Percentiles rank a stretch among this genome's conserved stretches.
phyloP scores from a whole-genome alignment of 2,888 invertebrate genomes.

The Drosophila anceps region DNA sequence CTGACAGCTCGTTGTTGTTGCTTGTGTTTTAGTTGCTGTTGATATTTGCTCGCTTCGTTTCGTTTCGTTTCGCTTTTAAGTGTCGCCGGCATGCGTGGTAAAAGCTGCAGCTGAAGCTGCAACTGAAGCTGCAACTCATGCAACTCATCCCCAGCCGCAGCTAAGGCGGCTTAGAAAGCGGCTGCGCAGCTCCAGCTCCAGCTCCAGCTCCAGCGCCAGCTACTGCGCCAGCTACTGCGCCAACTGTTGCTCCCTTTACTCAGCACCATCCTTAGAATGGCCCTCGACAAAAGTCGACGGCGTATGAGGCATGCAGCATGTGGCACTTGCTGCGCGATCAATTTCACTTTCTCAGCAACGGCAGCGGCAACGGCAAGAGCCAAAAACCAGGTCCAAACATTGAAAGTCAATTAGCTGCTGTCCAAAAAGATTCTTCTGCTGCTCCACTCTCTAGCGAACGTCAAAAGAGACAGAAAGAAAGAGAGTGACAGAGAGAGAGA shows the following conservation, averaged over 20 bases:
- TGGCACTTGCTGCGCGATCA: conserved; percentile 62
- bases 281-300: conserved; percentile 14
- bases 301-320: conserved; percentile 20
- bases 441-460: conserved; percentile 12
- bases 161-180: conserved; percentile 69
- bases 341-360: conserved; percentile 73
- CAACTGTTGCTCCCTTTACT: neutral
- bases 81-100: conserved; percentile 63
- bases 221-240: neutral
- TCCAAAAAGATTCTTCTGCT: conserved; percentile 67
- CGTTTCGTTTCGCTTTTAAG: conserved; percentile 65
- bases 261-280: conserved; percentile 42
- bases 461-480: neutral
- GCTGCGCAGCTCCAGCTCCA: conserved; percentile 17
- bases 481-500: neutral
- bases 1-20: conserved; percentile 26
- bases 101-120: conserved; percentile 54
- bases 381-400: conserved; percentile 54
- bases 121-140: conserved; percentile 64
- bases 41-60: conserved; percentile 47
- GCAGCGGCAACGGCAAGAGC: conserved; percentile 1
- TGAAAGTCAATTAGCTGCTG: conserved; percentile 76
- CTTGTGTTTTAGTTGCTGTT: conserved; percentile 28
- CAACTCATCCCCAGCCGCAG: conserved; percentile 54
- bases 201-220: neutral